These are phyloP conservation scores for Chanos chanos DNA, from an alignment of 2,797 vertebrate species.

Conservation along the genomic window DNA sequence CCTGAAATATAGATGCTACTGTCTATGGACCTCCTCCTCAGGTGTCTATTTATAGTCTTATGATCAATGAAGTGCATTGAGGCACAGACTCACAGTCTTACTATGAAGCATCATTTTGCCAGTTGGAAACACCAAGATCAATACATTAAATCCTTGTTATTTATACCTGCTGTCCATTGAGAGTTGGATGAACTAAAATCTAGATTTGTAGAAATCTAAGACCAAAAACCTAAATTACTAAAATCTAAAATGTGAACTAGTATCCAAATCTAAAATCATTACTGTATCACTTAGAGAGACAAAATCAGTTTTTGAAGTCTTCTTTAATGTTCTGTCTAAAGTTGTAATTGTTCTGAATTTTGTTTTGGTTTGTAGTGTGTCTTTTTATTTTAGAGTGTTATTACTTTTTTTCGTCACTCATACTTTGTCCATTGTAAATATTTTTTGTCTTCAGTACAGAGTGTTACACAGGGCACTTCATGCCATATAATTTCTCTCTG, in stretches of 20 bases:
- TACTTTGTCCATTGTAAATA: not conserved
- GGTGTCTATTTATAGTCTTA: constrained; percentile 41
- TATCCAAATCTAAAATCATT: too few relatives aligned
- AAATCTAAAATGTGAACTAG: too few relatives aligned
- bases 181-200: too few relatives aligned
- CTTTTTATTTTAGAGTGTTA: not conserved
- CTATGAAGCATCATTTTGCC: too few relatives aligned
- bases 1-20: constrained; percentile 60
- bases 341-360: not conserved
- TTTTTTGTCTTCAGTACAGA: constrained; percentile 1
- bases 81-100: not conserved
- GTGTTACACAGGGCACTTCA: not conserved
- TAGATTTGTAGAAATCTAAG: too few relatives aligned
- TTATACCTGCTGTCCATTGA: too few relatives aligned
- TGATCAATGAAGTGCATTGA: constrained; percentile 16
- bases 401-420: not conserved
- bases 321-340: too few relatives aligned
- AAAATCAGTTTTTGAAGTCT: too few relatives aligned
- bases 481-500: constrained; percentile 10
- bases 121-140: too few relatives aligned
- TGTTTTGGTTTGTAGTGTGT: constrained; percentile 5
- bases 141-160: too few relatives aligned
- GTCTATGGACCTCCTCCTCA: not conserved
- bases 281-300: too few relatives aligned
- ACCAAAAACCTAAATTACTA: too few relatives aligned